Evolutionary conservation across 2,888 invertebrate species (phyloP), one percentile per base, ranked within the genome.

Genomic region (Harpagoxenus sublaevis): DNA sequence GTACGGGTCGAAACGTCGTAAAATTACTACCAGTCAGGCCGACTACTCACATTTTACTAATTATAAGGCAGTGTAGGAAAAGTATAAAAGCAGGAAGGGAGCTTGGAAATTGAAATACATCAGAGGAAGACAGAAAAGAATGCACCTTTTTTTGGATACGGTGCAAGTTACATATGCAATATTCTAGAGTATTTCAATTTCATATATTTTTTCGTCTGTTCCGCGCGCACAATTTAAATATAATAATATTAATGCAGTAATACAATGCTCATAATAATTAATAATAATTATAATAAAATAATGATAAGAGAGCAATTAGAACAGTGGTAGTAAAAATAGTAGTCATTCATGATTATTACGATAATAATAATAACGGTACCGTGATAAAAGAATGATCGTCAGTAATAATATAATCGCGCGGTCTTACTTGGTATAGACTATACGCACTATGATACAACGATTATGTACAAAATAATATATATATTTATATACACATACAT

Each of bases 391-490:
- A 79, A 78, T 9, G 42, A 68, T 78, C 57, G 18, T 83, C 77
- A 48, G 53, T 82, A 71, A 85, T 90, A 89, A 83, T 88, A 88
- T 86, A 87, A 85, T 86, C 83, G 84, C 89, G 86, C 86, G 73
- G 18, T 83, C 87, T 68, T 68, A 78, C 84, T 77, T 57, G 85
- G 84, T 87, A 88, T 78, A 84, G 82, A 51, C 83, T 88, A 87
- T 55, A 75, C 84, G 84, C 85, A 84, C 84, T 89, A 90, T 90
- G 42, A 91, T 93, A 92, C 94, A 93, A 93, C 90, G 85, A 92
- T 92, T 94, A 94, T 94, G 84, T 94, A 94, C 94, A 94, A 93
- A 94, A 93, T 89, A 92, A 90, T 90, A 85, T 79, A 66, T 63
- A 48, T 31, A 48, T 63, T 39, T 12, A 63, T 45, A 45, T 12